Evolutionary conservation across 2,888 invertebrate genomes (phyloP).

Genomic region (Meloe dianella): DNA sequence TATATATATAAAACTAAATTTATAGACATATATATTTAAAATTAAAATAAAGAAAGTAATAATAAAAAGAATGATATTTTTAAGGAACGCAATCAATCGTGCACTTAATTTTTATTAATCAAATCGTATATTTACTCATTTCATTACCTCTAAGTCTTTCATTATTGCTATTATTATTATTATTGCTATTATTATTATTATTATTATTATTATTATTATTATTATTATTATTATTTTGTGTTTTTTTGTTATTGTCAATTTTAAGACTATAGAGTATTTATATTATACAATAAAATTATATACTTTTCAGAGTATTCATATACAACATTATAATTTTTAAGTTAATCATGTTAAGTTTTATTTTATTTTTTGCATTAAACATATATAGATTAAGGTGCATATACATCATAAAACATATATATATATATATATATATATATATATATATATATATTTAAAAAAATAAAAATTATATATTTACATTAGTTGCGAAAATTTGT

Average conservation of each 20-base stretch:
- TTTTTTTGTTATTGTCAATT: constrained; percentile 32
- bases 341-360: constrained; percentile 45
- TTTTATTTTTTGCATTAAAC: constrained; percentile 12
- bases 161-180: constrained; percentile 38
- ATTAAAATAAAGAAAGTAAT: not conserved
- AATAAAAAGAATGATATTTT: not conserved
- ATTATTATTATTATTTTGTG: constrained; percentile 35
- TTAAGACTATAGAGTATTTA: constrained; percentile 48
- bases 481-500: constrained; percentile 32
- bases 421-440: constrained; percentile 1
- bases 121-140: constrained; percentile 41
- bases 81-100: constrained; percentile 33
- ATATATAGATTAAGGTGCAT: constrained; percentile 2
- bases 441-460: constrained; percentile 24
- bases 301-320: constrained; percentile 59
- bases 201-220: constrained; percentile 35
- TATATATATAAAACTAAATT: too few species aligned
- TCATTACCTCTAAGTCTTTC: constrained; percentile 52
- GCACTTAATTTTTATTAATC: constrained; percentile 35
- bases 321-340: constrained; percentile 51
- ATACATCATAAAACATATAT: not conserved
- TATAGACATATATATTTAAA: constrained; percentile 15
- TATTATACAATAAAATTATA: constrained; percentile 40
- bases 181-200: constrained; percentile 24
- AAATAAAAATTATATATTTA: constrained; percentile 34